Percentiles rank a stretch among this genome's conserved stretches.
Conservation (phyloP, 1,140 invertebrate genomes). For the Ceratosolen solmsi region DNA sequence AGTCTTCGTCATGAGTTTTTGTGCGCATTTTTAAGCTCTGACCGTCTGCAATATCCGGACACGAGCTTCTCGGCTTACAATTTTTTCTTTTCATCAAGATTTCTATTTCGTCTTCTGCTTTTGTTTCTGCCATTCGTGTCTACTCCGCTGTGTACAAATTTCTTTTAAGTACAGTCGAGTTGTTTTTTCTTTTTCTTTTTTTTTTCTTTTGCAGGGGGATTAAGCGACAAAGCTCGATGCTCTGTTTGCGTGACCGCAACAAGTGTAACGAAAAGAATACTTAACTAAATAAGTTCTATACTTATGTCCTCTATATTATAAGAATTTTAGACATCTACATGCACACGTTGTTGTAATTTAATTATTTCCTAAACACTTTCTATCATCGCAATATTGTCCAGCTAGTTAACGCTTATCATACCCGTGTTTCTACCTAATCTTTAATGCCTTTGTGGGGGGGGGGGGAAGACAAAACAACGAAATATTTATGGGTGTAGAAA, state of each 20-base stretch:
- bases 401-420: not conserved
- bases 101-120: not conserved
- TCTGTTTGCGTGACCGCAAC: not conserved
- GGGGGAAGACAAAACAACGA: too few species aligned
- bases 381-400: not conserved
- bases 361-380: not conserved
- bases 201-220: not conserved
- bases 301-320: not conserved
- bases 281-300: not conserved
- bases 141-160: not conserved
- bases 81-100: not conserved
- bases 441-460: not conserved
- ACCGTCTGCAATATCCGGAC: not conserved
- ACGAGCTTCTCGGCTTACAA: not conserved
- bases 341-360: not conserved
- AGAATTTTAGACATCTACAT: not conserved
- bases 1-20: not conserved
- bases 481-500: too few species aligned
- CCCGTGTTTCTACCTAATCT: not conserved
- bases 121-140: not conserved
- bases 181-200: too few species aligned
- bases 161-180: not conserved
- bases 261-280: conserved; percentile 11
- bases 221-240: not conserved
- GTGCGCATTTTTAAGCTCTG: not conserved